Evolutionary conservation across 1,140 invertebrate genomes (phyloP).

Genomic region (Meloidogyne chitwoodi): DNA sequence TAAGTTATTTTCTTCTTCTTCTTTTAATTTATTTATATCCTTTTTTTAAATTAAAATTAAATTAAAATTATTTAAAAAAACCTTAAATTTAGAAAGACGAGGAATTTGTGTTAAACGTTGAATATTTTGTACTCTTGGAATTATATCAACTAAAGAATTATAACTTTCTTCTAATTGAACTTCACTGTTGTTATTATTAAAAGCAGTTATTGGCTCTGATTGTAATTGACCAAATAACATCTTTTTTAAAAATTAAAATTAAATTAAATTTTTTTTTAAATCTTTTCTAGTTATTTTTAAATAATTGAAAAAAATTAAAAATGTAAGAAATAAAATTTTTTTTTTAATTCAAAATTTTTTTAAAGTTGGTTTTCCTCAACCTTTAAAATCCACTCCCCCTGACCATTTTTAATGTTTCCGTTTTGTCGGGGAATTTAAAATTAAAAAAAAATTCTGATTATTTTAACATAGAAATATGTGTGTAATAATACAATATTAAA

Average conservation of each 20-base stretch:
- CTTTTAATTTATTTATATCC: slow-evolving; percentile 4
- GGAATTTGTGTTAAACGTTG: slow-evolving; percentile 29
- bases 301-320: too few species aligned
- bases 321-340: too few species aligned
- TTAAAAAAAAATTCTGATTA: not conserved
- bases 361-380: too few species aligned
- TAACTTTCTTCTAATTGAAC: slow-evolving; percentile 18
- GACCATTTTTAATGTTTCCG: too few species aligned
- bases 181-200: slow-evolving; percentile 11
- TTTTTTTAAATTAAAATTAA: not conserved
- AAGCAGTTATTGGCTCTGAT: slow-evolving; percentile 22
- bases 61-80: not conserved
- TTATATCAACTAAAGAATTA: slow-evolving; percentile 23
- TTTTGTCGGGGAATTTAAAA: not conserved
- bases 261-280: too few species aligned
- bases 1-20: not conserved
- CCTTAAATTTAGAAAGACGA: slow-evolving; percentile 31
- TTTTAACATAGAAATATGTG: not conserved
- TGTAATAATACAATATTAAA: too few species aligned
- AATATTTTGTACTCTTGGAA: slow-evolving; percentile 19
- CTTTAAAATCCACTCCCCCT: too few species aligned
- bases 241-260: not conserved
- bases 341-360: too few species aligned
- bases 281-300: too few species aligned
- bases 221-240: slow-evolving; percentile 37